phyloP scores from a whole-genome alignment of 2,113 vertebrate species.

The Platichthys flesus region DNA sequence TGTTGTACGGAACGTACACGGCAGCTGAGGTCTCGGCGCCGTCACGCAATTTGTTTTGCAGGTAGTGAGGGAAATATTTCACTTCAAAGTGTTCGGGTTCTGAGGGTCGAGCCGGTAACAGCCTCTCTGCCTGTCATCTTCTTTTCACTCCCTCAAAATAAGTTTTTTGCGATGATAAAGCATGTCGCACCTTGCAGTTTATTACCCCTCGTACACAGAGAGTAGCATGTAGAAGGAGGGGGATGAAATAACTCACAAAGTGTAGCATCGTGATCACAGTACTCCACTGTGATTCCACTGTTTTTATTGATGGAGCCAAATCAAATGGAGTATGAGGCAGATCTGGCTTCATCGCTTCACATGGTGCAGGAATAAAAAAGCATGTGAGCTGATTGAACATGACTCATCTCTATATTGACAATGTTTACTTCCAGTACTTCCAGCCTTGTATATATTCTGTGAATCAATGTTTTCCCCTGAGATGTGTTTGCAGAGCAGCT shows the following conservation, averaged over 20 bases:
- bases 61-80: background rate
- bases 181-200: background rate
- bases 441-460: constrained; percentile 47
- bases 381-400: constrained; percentile 28
- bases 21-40: background rate
- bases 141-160: background rate
- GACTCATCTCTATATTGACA: constrained; percentile 21
- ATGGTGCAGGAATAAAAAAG: constrained; percentile 11
- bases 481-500: constrained; percentile 49
- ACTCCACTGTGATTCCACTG: background rate
- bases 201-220: background rate
- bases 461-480: constrained; percentile 49
- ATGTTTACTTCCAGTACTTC: constrained; percentile 41
- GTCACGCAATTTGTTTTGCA: background rate
- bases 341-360: constrained; percentile 6
- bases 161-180: background rate
- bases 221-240: background rate
- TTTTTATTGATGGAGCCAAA: constrained; percentile 14
- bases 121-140: background rate
- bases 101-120: background rate
- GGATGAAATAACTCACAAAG: background rate
- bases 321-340: background rate
- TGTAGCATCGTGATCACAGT: background rate
- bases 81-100: background rate
- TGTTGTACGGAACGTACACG: constrained; percentile 9